Conservation (phyloP, 1,140 invertebrate species). For the Sycophila sp. region DNA sequence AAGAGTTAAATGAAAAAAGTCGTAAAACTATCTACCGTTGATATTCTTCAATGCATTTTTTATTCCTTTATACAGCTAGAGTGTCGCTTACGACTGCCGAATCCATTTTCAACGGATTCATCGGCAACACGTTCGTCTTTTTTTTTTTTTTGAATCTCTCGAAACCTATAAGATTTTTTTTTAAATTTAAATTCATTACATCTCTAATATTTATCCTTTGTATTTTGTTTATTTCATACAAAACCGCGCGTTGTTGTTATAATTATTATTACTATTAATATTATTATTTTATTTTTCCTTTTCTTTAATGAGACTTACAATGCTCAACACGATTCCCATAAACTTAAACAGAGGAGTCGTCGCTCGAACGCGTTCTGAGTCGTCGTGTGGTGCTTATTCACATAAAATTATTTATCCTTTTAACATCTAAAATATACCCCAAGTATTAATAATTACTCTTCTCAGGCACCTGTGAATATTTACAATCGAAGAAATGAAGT, state of each 20-base stretch:
- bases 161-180: neutral
- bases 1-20: neutral
- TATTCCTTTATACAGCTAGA: constrained; percentile 17
- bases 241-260: constrained; percentile 5
- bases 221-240: constrained; percentile 29
- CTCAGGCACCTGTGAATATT: constrained; percentile 65
- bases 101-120: constrained; percentile 20
- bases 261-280: too few relatives aligned
- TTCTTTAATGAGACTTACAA: constrained; percentile 9
- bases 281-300: too few relatives aligned
- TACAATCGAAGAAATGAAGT: constrained; percentile 47
- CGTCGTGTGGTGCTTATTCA: neutral
- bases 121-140: neutral
- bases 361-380: neutral
- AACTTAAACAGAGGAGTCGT: neutral
- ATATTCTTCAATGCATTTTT: neutral
- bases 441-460: constrained; percentile 37
- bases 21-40: constrained; percentile 7
- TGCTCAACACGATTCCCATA: neutral
- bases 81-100: constrained; percentile 6
- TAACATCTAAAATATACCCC: constrained; percentile 3
- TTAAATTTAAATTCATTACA: constrained; percentile 21
- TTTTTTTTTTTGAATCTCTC: too few relatives aligned
- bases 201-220: constrained; percentile 16
- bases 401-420: constrained; percentile 1